Percentiles rank a stretch among this genome's conserved stretches.
phyloP scores from a whole-genome alignment of 2,797 vertebrate genomes.

The Mus spretus region DNA sequence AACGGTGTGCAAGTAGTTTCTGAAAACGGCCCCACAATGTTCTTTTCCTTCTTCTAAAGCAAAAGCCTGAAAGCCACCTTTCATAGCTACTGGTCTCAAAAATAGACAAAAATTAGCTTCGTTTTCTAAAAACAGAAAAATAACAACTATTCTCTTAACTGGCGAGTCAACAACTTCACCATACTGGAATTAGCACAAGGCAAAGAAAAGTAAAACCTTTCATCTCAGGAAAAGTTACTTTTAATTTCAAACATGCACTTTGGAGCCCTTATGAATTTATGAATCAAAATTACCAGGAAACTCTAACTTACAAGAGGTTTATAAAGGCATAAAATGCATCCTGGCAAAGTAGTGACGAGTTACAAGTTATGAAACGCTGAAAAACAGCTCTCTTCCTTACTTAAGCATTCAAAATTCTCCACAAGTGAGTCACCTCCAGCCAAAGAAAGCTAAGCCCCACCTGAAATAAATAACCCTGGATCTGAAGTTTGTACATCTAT shows the following conservation, averaged over 20 bases:
- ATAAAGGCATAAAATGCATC: constrained; percentile 55
- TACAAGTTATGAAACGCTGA: constrained; percentile 66
- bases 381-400: constrained; percentile 71
- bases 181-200: constrained; percentile 58
- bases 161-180: constrained; percentile 59
- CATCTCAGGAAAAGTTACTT: constrained; percentile 69
- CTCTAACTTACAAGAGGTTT: constrained; percentile 49
- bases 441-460: constrained; percentile 59
- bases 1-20: neutral
- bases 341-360: constrained; percentile 56
- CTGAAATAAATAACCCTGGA: constrained; percentile 80
- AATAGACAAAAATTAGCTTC: constrained; percentile 23
- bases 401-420: constrained; percentile 76
- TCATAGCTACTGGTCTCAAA: constrained; percentile 60
- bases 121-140: constrained; percentile 63
- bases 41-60: neutral
- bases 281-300: constrained; percentile 63
- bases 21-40: neutral
- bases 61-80: constrained; percentile 58
- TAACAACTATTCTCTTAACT: constrained; percentile 62
- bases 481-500: constrained; percentile 19
- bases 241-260: constrained; percentile 75
- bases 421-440: constrained; percentile 71
- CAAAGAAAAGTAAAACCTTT: constrained; percentile 68
- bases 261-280: constrained; percentile 48